These are phyloP conservation scores for Uromys caudimaculatus DNA, from an alignment of 2,797 vertebrate species.

Conservation along the genomic window DNA sequence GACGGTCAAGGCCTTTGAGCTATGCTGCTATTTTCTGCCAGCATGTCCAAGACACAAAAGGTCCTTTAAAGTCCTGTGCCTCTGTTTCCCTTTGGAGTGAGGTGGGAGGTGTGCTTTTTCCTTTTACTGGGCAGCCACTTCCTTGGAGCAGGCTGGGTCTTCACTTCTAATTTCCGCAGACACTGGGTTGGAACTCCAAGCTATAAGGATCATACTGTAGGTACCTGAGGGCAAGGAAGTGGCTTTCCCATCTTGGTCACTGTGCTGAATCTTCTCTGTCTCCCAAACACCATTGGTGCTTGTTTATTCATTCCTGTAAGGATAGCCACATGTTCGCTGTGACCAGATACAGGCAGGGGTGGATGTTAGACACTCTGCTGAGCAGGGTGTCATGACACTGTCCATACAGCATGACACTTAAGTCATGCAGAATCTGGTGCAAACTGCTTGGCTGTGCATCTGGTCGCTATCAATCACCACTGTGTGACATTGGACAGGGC, in stretches of 20 bases:
- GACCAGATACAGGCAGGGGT: not conserved
- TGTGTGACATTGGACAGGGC: not conserved
- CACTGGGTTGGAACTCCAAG: not conserved
- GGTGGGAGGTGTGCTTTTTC: not conserved
- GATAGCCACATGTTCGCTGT: not conserved
- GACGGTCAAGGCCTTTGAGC: not conserved
- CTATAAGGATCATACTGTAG: not conserved
- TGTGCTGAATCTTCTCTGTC: accelerated
- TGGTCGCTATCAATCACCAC: accelerated
- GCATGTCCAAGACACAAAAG: not conserved
- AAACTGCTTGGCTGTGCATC: accelerated
- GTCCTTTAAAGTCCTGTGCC: not conserved
- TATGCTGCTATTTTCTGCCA: not conserved
- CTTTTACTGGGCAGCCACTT: too few species aligned
- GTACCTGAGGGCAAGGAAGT: not conserved
- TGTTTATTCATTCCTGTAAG: not conserved
- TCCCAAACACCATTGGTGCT: not conserved
- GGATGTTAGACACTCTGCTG: not conserved
- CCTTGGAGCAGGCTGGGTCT: not conserved
- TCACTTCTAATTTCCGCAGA: not conserved
- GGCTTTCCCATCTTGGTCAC: accelerated
- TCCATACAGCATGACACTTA: accelerated
- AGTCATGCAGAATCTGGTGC: accelerated
- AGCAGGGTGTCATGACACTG: not conserved
- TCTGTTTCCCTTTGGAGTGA: not conserved